phyloP scores from a whole-genome alignment of 2,888 invertebrate genomes.

The Cetonia aurata region DNA sequence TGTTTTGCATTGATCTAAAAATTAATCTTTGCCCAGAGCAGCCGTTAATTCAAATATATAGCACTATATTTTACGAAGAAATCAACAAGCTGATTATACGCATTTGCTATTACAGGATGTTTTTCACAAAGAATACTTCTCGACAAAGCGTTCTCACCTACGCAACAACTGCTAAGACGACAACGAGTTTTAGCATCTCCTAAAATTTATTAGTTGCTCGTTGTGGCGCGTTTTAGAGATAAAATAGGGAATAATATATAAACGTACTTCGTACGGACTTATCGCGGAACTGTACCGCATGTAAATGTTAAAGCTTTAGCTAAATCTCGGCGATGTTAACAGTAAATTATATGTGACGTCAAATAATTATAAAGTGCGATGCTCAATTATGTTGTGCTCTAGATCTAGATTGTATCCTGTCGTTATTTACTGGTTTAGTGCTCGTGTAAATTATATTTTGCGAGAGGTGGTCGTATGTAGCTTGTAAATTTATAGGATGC shows the following conservation, averaged over 20 bases:
- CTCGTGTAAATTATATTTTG: slow-evolving; percentile 42
- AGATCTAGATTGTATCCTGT: slow-evolving; percentile 37
- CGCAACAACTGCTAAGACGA: slow-evolving; percentile 37
- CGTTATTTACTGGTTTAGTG: slow-evolving; percentile 36
- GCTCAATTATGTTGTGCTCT: slow-evolving; percentile 42
- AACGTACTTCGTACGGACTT: slow-evolving; percentile 21
- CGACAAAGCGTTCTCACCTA: slow-evolving; percentile 42
- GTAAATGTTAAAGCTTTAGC: slow-evolving; percentile 45
- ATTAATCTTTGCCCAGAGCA: neutral
- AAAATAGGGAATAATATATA: slow-evolving; percentile 40
- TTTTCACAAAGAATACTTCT: slow-evolving; percentile 20
- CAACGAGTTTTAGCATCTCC: slow-evolving; percentile 32
- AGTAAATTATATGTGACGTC: slow-evolving; percentile 42
- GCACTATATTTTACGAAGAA: slow-evolving; percentile 17
- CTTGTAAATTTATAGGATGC: slow-evolving; percentile 3
- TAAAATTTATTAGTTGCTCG: slow-evolving; percentile 39
- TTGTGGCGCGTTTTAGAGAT: slow-evolving; percentile 34
- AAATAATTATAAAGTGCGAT: slow-evolving; percentile 43
- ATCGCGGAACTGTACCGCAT: slow-evolving; percentile 38
- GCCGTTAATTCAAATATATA: slow-evolving; percentile 6
- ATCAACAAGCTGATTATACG: slow-evolving; percentile 14
- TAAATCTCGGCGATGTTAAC: slow-evolving; percentile 39
- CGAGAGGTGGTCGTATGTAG: slow-evolving; percentile 5
- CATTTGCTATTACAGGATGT: slow-evolving; percentile 25
- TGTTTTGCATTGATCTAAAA: neutral